phyloP scores from a whole-genome alignment of 2,113 vertebrate genomes.

The Serinus canaria region DNA sequence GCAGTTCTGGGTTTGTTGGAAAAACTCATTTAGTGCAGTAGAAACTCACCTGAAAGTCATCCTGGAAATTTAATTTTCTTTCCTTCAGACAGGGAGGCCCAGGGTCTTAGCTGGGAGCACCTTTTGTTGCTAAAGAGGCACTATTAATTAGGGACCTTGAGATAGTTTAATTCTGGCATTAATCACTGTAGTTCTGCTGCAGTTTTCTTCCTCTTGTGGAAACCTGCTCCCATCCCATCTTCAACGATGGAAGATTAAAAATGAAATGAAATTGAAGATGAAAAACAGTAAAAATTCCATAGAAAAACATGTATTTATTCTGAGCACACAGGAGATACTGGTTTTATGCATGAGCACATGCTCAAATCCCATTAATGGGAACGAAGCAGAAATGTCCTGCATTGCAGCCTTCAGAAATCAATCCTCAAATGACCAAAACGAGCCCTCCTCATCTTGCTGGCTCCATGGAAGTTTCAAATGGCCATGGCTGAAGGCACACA shows the following conservation, averaged over 20 bases:
- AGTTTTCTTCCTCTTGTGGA: neutral
- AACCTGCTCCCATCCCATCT: neutral
- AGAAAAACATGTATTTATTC: neutral
- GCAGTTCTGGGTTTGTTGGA: neutral
- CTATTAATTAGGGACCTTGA: neutral
- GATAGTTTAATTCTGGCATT: neutral
- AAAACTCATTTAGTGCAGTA: neutral
- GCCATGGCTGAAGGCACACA: accelerated
- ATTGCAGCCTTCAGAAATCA: neutral
- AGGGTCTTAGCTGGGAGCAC: neutral
- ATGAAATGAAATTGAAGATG: neutral
- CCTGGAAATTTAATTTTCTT: neutral
- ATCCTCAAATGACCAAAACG: neutral
- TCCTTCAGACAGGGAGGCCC: neutral
- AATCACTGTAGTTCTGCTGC: neutral
- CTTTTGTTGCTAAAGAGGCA: neutral
- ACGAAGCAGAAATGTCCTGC: neutral
- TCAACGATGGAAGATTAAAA: neutral
- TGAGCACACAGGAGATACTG: neutral
- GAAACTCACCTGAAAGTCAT: neutral
- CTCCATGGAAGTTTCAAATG: neutral
- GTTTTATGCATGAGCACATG: neutral
- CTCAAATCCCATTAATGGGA: neutral
- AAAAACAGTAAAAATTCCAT: neutral
- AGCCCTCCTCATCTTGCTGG: neutral